Base-by-base conservation (phyloP, 2,113 vertebrate genomes). In the Peromyscus polionotus region DNA sequence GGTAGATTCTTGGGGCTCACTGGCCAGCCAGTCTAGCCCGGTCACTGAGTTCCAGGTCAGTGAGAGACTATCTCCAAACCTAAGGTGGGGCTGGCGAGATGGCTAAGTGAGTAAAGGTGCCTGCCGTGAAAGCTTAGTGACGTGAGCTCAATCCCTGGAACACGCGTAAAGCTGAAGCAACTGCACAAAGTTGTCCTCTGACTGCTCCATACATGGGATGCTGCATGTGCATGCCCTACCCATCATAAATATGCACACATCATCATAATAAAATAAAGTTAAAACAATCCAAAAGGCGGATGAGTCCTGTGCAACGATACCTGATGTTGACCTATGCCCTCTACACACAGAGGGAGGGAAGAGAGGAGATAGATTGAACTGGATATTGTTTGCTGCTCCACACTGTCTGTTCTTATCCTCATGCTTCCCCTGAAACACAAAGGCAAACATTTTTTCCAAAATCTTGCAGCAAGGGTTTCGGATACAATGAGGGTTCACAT, bases 381-480 rank as follows among this genome's bases (percentile, higher is more conserved):
- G 51, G 26, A 24, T 70, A 65, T 72, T 76, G 77, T 76, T 59
- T 77, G 14, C 72, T 85, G 42, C 57, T 91, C 84, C 48, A 90
- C 70, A 39, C 54, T 68, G 86, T 75, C 61, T 26, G 42, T 91
- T 81, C 42, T 19, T 87, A n/a, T 16, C 13, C 51, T 16, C 8
- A 28, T 75, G 14, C n/a, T 65, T 70, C 31, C 11, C 16, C 17
- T 31, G 17, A 36, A 77, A 54, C 13, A 8, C 9, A 16, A 86
- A 61, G 20, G 16, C 61, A 94, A 81, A 39, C 59, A 42, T 8
- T 67, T 45, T 72, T 61, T 7, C 16, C 2, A 88, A 67, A 88
- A 12, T 61, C 28, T 88, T 95, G n/a, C 26, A 93, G n/a, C 65
- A 91, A 94, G 59, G 12, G 3, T 93, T 93, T 59, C 36, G 17